Evolutionary conservation across 2,888 invertebrate species (phyloP), one percentile per base, ranked within the genome.

Genomic region (Microctonus brassicae): DNA sequence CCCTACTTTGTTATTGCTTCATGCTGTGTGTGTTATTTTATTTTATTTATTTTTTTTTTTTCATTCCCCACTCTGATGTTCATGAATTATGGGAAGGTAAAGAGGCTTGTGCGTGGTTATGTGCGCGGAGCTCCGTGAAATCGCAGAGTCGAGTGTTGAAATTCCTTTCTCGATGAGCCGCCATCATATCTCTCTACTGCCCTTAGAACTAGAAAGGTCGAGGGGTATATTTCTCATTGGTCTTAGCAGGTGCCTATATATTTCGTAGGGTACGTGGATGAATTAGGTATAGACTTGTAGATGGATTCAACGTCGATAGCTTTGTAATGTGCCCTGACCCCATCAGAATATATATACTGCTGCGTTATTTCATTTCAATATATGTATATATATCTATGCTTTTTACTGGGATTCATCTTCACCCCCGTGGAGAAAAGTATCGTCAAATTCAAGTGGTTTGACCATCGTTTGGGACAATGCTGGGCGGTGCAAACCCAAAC

Each of bases 241-340:
- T 66, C 62, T 73, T 73, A 73, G 74, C 76, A 76, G 76, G 76
- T 74, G 76, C 74, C 70, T 42, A 24, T 33, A 36, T n/a, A n/a
- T n/a, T n/a, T n/a, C n/a, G n/a, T 10, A 75, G 76, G 71, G 76
- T n/a, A n/a, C n/a, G 69, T 73, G 73, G 73, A 70, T 74, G 76
- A 81, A n/a, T n/a, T 13, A 47, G 17, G 47, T 47, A 29, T 29
- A 47, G 20, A 47, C 47, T 47, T 1, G 47, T 47, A 20, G 20
- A 47, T 20, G 47, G 47, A 47, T 47, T 20, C 17, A 17, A 75
- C 75, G 70, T 78, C 79, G 78, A 82, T 81, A 78, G 79, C 79
- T 77, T 77, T 79, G 77, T 77, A 78, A 78, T 76, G 73, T 75
- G 71, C 74, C 68, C 76, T 73, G 70, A 75, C 69, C 75, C 73